phyloP scores from a whole-genome alignment of 2,113 vertebrate genomes.

The Ciconia maguari region DNA sequence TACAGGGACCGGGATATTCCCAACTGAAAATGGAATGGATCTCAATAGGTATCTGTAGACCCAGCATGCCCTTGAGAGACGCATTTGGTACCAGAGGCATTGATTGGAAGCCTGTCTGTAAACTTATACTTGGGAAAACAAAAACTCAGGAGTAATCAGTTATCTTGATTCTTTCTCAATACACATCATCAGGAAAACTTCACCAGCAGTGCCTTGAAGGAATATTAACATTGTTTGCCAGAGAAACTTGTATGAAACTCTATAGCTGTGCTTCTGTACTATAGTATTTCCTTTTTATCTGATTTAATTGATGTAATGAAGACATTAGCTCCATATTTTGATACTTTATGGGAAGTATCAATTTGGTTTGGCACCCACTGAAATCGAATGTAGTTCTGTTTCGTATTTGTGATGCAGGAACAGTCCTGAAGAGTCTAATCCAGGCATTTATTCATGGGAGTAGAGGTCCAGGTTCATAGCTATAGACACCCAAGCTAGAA shows the following conservation, averaged over 20 bases:
- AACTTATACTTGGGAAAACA: not conserved
- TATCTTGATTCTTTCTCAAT: not conserved
- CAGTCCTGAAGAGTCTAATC: not conserved
- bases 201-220: not conserved
- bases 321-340: not conserved
- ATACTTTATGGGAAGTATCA: not conserved
- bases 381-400: not conserved
- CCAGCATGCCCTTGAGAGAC: not conserved
- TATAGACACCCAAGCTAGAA: not conserved
- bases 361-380: not conserved
- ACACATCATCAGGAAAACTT: not conserved
- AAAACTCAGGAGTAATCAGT: not conserved
- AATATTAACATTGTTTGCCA: not conserved
- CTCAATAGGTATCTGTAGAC: not conserved
- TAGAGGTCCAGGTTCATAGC: not conserved
- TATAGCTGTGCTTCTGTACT: not conserved
- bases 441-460: not conserved
- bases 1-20: not conserved
- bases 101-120: not conserved
- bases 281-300: not conserved
- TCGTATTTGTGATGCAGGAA: fast-evolving
- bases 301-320: not conserved
- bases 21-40: not conserved
- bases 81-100: not conserved
- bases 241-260: not conserved